These are phyloP conservation scores for Bombus vancouverensis DNA, from an alignment of 1,140 invertebrate genomes.

Conservation along the genomic window DNA sequence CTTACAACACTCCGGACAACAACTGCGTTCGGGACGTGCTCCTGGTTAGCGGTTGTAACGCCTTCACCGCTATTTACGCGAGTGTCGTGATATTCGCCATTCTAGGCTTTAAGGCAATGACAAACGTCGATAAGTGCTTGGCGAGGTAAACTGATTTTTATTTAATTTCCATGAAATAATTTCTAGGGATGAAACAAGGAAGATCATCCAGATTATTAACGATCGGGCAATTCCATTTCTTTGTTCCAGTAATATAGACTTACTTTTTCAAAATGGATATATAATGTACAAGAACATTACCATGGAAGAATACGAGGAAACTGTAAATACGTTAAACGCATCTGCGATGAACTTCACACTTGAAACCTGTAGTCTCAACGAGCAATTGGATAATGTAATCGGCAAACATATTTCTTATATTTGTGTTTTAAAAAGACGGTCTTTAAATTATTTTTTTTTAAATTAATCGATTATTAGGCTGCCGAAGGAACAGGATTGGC, in stretches of 20 bases:
- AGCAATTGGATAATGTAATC: slow-evolving; percentile 89
- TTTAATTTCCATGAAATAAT: background rate
- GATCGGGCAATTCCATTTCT: background rate
- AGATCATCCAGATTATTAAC: no score
- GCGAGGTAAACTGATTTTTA: slow-evolving; percentile 84
- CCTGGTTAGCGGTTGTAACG: slow-evolving; percentile 94
- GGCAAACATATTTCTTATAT: background rate
- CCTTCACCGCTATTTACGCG: slow-evolving; percentile 96
- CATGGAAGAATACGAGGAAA: slow-evolving; percentile 82
- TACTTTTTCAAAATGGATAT: slow-evolving; percentile 83
- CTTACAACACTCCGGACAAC: slow-evolving; percentile 95
- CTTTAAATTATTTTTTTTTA: background rate
- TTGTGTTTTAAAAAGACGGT: no score
- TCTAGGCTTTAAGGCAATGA: slow-evolving; percentile 93
- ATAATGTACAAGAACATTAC: slow-evolving; percentile 82
- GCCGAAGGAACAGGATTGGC: slow-evolving; percentile 96
- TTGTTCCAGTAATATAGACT: slow-evolving; percentile 72
- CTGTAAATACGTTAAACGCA: slow-evolving; percentile 79
- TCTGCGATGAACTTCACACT: slow-evolving; percentile 80
- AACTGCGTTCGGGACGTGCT: slow-evolving; percentile 95
- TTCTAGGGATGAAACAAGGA: background rate
- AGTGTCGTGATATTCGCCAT: slow-evolving; percentile 96
- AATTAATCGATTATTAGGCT: slow-evolving; percentile 81
- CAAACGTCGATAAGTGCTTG: slow-evolving; percentile 91
- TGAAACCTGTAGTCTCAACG: slow-evolving; percentile 86